Evolutionary conservation across 2,888 invertebrate genomes (phyloP), one percentile per base, ranked within the genome.

Genomic region (Apamea monoglypha): DNA sequence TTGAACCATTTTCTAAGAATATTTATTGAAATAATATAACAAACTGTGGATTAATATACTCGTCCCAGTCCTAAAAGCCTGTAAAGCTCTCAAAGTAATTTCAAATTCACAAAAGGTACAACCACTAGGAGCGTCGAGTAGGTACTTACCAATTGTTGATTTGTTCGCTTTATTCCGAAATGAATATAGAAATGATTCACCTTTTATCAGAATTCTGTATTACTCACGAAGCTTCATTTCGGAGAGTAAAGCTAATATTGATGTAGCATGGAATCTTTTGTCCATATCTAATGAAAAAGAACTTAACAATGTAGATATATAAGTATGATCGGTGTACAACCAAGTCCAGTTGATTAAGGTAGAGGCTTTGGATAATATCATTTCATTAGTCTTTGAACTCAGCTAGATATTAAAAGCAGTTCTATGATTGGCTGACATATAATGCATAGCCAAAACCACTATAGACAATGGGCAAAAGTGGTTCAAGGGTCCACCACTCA

Each of bases 171-270:
- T 21, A 29, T 74, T 66, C 2, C 36, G 21, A 84, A 50, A 69
- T 59, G 29, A 79, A 67, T 63, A 72, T 32, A 71, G 64, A 80
- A 68, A 75, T 71, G 0, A 70, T 61, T 73, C 8, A 18, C 18
- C 59, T 66, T 61, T n/a, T 21, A 47, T 61, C 21, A 56, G 29
- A 70, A 40, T 14, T 25, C 59, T 61, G 53, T 63, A 80, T 72
- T 59, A 72, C 47, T 71, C 7, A 44, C 40, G 8, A 61, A 64
- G 59, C 53, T 80, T 68, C 7, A 78, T 72, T 72, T 56, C 50
- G 36, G 44, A 68, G 44, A 67, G n/a, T n/a, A 69, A 50, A 66
- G 68, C 44, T 66, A 79, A 74, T 74, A 78, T 78, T 78, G 59
- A 64, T 56, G 4, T 50, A 73, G n/a, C 10, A 16, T 18, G 25